Evolutionary conservation across 2,113 vertebrate genomes (phyloP).

Genomic region (Hippocampus abdominalis): DNA sequence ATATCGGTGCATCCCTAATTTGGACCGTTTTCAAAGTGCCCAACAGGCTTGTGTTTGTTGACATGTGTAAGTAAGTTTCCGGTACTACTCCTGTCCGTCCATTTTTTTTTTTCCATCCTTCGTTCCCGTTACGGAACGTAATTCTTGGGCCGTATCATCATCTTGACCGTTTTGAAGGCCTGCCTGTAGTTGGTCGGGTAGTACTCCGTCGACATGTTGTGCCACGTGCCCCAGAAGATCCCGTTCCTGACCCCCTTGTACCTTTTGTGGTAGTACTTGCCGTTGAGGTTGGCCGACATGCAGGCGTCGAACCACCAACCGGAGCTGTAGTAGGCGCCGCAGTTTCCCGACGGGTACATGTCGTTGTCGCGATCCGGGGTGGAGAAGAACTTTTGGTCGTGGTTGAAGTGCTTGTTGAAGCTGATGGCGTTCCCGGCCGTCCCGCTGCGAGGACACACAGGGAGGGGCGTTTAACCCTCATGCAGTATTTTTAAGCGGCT

Average conservation of each 20-base stretch:
- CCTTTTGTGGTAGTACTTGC: constrained; percentile 89
- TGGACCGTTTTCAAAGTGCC: neutral
- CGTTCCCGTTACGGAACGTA: constrained; percentile 73
- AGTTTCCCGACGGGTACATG: constrained; percentile 86
- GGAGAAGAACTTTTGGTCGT: constrained; percentile 90
- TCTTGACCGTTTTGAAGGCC: constrained; percentile 86
- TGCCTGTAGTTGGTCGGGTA: constrained; percentile 81
- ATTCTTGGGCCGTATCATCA: constrained; percentile 92
- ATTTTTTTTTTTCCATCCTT: constrained; percentile 5
- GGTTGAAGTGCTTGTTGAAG: constrained; percentile 85
- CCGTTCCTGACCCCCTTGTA: constrained; percentile 92
- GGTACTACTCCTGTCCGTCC: constrained; percentile 6
- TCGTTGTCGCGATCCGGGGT: constrained; percentile 93
- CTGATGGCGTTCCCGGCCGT: constrained; percentile 89
- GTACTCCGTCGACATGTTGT: constrained; percentile 72
- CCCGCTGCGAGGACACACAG: constrained; percentile 65
- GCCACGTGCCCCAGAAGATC: constrained; percentile 97
- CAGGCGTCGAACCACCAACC: constrained; percentile 99
- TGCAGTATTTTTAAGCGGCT: no score
- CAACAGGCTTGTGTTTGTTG: constrained; percentile 25
- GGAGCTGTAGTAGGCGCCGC: constrained; percentile 88
- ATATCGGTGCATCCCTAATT: neutral
- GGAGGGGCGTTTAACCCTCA: no score
- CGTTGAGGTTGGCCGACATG: constrained; percentile 95
- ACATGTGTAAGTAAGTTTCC: constrained; percentile 28